Conservation (phyloP, 2,113 vertebrate genomes). For the Strix aluco region DNA sequence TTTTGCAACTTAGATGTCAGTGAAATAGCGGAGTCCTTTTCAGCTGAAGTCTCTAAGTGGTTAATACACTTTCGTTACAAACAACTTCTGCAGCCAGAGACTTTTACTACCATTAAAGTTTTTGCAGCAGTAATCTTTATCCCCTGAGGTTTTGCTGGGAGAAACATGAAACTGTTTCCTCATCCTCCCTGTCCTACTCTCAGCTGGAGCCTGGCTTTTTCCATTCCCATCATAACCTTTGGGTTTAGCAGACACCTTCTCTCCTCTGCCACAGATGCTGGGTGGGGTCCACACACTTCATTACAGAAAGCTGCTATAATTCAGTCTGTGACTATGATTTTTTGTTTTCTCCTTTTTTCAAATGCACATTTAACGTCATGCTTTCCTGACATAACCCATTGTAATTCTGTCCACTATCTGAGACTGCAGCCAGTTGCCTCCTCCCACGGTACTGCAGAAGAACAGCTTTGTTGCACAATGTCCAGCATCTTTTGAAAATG, state of each 20-base stretch:
- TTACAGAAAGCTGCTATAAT: slow-evolving; percentile 27
- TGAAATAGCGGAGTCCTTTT: neutral
- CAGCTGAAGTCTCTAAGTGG: neutral
- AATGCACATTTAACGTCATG: neutral
- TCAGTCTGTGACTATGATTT: neutral
- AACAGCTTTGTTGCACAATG: neutral
- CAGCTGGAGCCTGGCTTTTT: slow-evolving; percentile 56
- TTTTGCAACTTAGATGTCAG: neutral
- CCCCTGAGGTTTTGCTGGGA: slow-evolving; percentile 33
- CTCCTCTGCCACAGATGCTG: slow-evolving; percentile 37
- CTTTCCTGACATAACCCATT: neutral
- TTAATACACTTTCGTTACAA: slow-evolving; percentile 32
- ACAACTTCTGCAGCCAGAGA: slow-evolving; percentile 51
- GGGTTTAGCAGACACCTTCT: slow-evolving; percentile 38
- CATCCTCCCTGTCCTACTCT: slow-evolving; percentile 25
- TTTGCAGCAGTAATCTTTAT: slow-evolving; percentile 45
- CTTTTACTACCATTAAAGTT: slow-evolving; percentile 55
- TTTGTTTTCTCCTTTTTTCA: neutral
- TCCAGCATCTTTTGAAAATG: neutral
- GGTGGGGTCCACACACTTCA: slow-evolving; percentile 51
- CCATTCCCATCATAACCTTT: slow-evolving; percentile 28
- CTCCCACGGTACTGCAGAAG: neutral
- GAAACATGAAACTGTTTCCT: slow-evolving; percentile 59
- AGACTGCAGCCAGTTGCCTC: neutral
- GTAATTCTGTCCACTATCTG: neutral